Evolutionary conservation across 2,888 invertebrate genomes (phyloP), one percentile per base, ranked within the genome.

Genomic region (Euplagia quadripunctaria): DNA sequence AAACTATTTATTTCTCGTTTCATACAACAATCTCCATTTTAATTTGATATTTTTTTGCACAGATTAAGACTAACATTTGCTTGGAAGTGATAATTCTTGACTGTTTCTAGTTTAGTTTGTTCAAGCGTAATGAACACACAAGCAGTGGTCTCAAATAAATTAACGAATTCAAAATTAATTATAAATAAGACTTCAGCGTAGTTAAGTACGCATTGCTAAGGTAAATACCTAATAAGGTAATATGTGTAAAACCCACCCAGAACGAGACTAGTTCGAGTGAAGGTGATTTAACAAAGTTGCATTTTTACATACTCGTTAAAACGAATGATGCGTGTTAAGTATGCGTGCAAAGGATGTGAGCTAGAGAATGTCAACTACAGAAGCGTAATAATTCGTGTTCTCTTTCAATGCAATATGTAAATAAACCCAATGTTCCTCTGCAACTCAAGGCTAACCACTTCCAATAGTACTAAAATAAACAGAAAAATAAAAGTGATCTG

Each of bases 401-500:
- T 49, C 8, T 49, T 66, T 8, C 49, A 49, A n/a, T 66, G 9
- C 49, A 16, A 6, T 17, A 16, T 42, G 16, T 41, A 65, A 65
- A 65, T 65, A 65, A 65, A 65, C 20, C 8, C 3, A 3, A 65
- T 8, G 31, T 66, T 31, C 20, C 31, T 31, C 51, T 51, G 49
- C 9, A 51, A 31, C 1, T 31, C 66, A 66, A 66, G 66, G 66
- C 49, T 41, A 66, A 51, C 66, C 16, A 9, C 49, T 66, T 20
- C 11, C 3, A 11, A 41, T 1, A n/a, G 52, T 42, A 52, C 0
- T 42, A 67, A 43, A 64, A 72, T 69, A 78, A 74, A 68, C 52
- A 64, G 68, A 76, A 73, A 42, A 67, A 63, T 46, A 17, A 66
- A 66, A 66, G 31, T 65, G 14, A 20, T 65, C 71, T 68, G 51